Evolutionary conservation across 2,888 invertebrate genomes (phyloP).

Genomic region (Scaptodrosophila latifasciaeformis): DNA sequence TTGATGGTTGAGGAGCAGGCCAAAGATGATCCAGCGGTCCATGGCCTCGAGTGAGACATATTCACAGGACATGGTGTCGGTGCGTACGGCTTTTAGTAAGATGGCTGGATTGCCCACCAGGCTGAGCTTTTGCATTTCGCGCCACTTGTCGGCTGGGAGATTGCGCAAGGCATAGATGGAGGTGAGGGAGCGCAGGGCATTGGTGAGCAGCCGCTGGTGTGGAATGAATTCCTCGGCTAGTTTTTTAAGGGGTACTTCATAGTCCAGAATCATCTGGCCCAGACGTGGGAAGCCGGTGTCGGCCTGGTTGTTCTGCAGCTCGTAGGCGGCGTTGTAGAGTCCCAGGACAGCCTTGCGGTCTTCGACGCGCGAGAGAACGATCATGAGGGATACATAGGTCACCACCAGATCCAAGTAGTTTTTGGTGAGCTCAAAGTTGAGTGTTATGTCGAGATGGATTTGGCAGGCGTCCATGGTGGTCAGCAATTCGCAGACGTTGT

Average conservation of each 20-base stretch:
- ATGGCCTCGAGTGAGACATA: conserved; percentile 95
- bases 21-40: conserved; percentile 98
- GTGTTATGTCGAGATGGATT: conserved; percentile 93
- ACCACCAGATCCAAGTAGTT: conserved; percentile 95
- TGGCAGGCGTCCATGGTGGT: conserved; percentile 98
- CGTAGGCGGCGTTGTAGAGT: conserved; percentile 97
- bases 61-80: conserved; percentile 98
- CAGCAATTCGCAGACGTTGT: conserved; percentile 91
- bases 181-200: conserved; percentile 91
- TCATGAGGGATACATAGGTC: conserved; percentile 96
- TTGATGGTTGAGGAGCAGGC: conserved; percentile 92
- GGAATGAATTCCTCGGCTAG: conserved; percentile 97
- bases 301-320: conserved; percentile 92
- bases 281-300: conserved; percentile 95
- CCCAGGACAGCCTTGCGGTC: conserved; percentile 98
- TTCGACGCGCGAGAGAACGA: conserved; percentile 97
- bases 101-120: conserved; percentile 96
- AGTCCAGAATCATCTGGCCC: conserved; percentile 98
- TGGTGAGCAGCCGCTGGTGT: conserved; percentile 89
- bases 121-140: conserved; percentile 93
- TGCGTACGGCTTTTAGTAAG: conserved; percentile 93
- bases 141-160: conserved; percentile 94
- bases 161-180: conserved; percentile 92
- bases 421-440: conserved; percentile 97
- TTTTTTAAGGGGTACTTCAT: conserved; percentile 95